Evolutionary conservation across 2,888 invertebrate species (phyloP), one percentile per base, ranked within the genome.

Genomic region (Hyles lineata): DNA sequence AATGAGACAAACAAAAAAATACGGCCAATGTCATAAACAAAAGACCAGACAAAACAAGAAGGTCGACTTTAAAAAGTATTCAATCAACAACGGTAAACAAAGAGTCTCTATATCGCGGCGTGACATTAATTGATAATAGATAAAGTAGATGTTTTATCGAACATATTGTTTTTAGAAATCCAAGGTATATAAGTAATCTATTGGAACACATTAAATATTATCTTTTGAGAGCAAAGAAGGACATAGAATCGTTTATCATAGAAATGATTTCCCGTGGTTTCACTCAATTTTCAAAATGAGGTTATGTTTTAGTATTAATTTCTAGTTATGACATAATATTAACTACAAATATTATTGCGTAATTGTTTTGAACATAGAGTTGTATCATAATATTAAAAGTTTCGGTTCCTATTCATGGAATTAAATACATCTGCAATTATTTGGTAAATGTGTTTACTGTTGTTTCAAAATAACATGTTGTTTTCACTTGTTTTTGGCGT

Each of bases 51-150:
- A 50, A 50, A 67, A 63, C 21, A 67, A 60, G 74, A 74, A 76
- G 75, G 72, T 76, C 50, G 67, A 50, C 23, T 50, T 50, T 17
- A 43, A 43, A 60, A 32, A 60, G 2, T 29, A 63, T 70, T 75
- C 63, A 76, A 73, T 43, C 73, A 74, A 74, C 74, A 72, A 73
- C 50, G 70, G 63, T 35, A 76, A 70, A 75, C 74, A 77, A 76
- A 78, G 73, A 73, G 69, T 52, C 69, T 60, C 71, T 75, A 81
- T 81, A 83, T 84, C 81, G 74, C 85, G 43, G 43, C 87, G 80
- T 89, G 86, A 87, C 87, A 88, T 88, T 89, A 90, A 89, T 90
- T 83, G 84, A 84, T 89, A 87, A 81, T 58, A 76, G 82, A 85
- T 85, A 84, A 82, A 74, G 76, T 75, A 76, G 79, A 82, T 83